Evolutionary conservation across 2,888 invertebrate genomes (phyloP).

Genomic region (Luffia ferchaultella): DNA sequence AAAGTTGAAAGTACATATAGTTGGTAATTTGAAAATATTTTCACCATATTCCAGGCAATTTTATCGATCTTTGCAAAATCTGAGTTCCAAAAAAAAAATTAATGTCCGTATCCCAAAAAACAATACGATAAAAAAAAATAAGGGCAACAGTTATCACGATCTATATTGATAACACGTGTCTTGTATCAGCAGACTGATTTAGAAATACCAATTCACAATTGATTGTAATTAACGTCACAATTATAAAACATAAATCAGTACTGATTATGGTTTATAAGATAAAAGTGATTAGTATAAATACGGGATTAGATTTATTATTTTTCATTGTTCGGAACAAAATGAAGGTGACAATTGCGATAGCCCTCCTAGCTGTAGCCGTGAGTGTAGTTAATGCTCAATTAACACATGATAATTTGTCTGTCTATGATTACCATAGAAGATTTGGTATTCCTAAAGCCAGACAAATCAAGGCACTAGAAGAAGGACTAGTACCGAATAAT

Average conservation of each 20-base stretch:
- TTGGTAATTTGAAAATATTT: too few relatives aligned
- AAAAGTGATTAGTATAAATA: background rate
- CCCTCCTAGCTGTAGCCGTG: conserved; percentile 22
- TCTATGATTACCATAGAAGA: conserved; percentile 27
- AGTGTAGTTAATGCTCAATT: conserved; percentile 19
- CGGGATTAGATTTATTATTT: background rate
- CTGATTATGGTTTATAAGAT: background rate
- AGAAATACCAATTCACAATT: background rate
- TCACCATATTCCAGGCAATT: too few relatives aligned
- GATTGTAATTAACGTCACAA: background rate
- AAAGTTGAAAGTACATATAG: too few relatives aligned
- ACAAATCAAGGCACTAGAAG: conserved; percentile 24
- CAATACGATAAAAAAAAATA: background rate
- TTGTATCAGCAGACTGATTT: background rate
- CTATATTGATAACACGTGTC: too few relatives aligned
- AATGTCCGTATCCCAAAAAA: too few relatives aligned
- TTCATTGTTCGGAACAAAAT: conserved; percentile 10
- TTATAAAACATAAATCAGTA: background rate
- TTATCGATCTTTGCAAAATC: too few relatives aligned
- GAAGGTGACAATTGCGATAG: conserved; percentile 12
- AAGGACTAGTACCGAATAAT: conserved; percentile 13
- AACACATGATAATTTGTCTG: conserved; percentile 17
- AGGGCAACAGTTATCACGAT: too few relatives aligned
- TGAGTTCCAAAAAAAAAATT: too few relatives aligned
- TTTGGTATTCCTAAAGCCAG: conserved; percentile 30